A percentile compares a stretch with the other conserved stretches of the same genome.
phyloP scores from a whole-genome alignment of 53 echinoderm and acorn worm species.

The Pentamera pediparva region DNA sequence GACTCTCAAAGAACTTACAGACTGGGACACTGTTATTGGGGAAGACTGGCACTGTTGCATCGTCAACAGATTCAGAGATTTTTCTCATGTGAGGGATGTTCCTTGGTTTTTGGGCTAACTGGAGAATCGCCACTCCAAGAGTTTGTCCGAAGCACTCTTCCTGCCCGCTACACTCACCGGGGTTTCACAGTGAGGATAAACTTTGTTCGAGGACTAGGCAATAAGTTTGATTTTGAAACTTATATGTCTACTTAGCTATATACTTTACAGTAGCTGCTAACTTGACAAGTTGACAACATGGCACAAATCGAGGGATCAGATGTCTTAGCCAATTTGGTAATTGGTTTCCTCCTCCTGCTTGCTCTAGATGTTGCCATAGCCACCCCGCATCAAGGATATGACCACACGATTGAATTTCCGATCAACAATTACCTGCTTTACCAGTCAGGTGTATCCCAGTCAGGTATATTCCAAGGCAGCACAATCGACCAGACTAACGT shows the following conservation, averaged over 20 bases:
- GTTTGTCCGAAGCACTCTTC: background rate
- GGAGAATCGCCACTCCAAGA: too few species aligned
- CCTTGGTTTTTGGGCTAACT: too few species aligned
- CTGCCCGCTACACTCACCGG: background rate
- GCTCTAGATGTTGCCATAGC: background rate
- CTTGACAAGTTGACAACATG: background rate
- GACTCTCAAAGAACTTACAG: background rate
- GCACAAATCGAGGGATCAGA: background rate
- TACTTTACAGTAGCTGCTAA: too few species aligned
- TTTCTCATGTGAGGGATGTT: too few species aligned
- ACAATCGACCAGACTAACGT: background rate
- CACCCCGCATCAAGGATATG: background rate
- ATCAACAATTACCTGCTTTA: background rate
- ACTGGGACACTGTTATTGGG: background rate
- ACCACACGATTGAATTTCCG: background rate
- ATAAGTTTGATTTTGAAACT: background rate
- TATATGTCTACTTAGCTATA: background rate
- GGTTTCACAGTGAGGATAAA: background rate
- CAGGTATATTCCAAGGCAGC: background rate
- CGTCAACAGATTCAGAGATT: too few species aligned
- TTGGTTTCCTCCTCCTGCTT: background rate
- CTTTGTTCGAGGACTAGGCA: constrained; percentile 5
- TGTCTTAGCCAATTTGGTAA: background rate
- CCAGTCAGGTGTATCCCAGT: background rate
- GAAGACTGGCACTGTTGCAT: too few species aligned